Evolutionary conservation across 2,113 vertebrate species (phyloP).

Genomic region (Triplophysa rosa): DNA sequence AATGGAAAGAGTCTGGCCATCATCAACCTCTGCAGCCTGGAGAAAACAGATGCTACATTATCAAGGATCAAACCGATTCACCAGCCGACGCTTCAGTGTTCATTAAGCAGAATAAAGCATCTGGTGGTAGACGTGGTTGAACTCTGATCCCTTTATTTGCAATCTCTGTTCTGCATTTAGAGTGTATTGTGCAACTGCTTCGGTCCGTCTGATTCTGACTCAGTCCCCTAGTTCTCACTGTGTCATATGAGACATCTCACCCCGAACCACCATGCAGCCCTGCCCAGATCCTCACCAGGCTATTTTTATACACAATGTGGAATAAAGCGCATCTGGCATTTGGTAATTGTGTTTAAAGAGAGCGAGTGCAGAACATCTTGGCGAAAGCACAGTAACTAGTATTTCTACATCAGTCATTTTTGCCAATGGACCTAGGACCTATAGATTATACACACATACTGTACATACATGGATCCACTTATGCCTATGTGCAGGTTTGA

Average conservation of each 20-base stretch:
- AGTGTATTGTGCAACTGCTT: constrained; percentile 17
- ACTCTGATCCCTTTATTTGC: background rate
- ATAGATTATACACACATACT: background rate
- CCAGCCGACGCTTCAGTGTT: background rate
- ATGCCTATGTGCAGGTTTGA: no score
- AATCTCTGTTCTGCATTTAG: background rate
- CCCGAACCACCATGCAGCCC: background rate
- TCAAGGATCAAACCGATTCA: background rate
- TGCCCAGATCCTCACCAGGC: background rate
- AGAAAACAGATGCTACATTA: background rate
- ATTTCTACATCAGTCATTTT: background rate
- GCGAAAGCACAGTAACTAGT: background rate
- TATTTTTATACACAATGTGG: constrained; percentile 18
- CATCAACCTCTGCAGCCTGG: background rate
- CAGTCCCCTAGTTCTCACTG: constrained; percentile 7
- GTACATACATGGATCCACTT: no score
- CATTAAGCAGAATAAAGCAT: constrained; percentile 1
- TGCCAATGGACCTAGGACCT: background rate
- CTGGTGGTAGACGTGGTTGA: constrained; percentile 2
- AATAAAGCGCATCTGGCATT: constrained; percentile 1
- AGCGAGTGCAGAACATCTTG: background rate
- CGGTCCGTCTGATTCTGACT: background rate
- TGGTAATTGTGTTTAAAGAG: constrained; percentile 13
- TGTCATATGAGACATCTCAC: constrained; percentile 14
- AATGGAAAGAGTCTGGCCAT: background rate